Percentiles rank a stretch among this genome's conserved stretches.
Evolutionary conservation across 64 coral and sea anemone genomes (phyloP).

Genomic region (Montipora efflorescens): DNA sequence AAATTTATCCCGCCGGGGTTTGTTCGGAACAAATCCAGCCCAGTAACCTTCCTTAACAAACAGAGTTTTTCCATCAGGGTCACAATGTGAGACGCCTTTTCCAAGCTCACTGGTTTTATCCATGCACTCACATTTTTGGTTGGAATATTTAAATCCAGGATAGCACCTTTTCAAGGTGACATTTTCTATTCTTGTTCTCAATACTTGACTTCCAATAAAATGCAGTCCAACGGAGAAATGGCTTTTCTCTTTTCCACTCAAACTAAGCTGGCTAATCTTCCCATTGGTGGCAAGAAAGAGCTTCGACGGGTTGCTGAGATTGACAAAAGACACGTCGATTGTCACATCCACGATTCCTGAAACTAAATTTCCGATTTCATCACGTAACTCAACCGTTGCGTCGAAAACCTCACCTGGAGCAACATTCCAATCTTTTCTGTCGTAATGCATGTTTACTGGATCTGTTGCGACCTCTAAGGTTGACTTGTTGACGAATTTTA

Average conservation of each 20-base stretch:
- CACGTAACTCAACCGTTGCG: conserved; percentile 3
- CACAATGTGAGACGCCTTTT: conserved; percentile 41
- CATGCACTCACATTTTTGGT: conserved; percentile 43
- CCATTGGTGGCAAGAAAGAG: background rate
- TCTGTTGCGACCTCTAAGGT: conserved; percentile 62
- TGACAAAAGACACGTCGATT: background rate
- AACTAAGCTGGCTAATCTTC: background rate
- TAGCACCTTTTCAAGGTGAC: conserved; percentile 38
- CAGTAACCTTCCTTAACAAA: conserved; percentile 60
- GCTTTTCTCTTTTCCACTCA: background rate
- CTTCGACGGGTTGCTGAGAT: background rate
- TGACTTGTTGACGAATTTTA: conserved; percentile 29
- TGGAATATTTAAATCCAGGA: conserved; percentile 30
- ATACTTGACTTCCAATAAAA: background rate
- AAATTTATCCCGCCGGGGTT: background rate
- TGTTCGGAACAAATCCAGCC: conserved; percentile 11
- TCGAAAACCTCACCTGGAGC: conserved; percentile 60
- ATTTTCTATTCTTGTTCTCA: conserved; percentile 10
- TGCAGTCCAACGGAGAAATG: background rate
- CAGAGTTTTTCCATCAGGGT: conserved; percentile 19
- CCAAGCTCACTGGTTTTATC: background rate
- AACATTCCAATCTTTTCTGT: conserved; percentile 53
- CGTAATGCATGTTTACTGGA: conserved; percentile 54
- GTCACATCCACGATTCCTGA: conserved; percentile 23
- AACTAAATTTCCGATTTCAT: conserved; percentile 53